phyloP scores from a whole-genome alignment of 1,140 invertebrate species.

The Ostrea denselamellosa region DNA sequence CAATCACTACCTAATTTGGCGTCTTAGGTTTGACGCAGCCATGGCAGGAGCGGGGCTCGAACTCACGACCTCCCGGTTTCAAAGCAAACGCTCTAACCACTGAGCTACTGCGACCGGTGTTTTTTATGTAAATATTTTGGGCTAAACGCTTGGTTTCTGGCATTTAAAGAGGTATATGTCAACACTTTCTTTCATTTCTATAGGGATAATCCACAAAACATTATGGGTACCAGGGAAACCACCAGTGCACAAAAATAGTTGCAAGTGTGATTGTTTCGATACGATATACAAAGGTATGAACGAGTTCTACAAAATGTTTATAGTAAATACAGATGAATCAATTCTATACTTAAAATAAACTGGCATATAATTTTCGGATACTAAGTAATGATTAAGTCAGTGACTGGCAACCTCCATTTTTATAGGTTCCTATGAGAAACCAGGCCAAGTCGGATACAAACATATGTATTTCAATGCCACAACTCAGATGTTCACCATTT shows the following conservation, averaged over 20 bases:
- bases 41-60: no score
- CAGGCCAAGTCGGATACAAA: slow-evolving; percentile 81
- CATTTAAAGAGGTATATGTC: no score
- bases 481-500: slow-evolving; percentile 86
- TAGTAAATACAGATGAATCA: not conserved
- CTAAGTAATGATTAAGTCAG: not conserved
- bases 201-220: slow-evolving; percentile 37
- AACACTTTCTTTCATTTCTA: not conserved
- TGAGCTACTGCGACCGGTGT: no score
- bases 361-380: not conserved
- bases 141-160: no score
- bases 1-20: no score
- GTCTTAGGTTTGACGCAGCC: no score
- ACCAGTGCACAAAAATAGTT: slow-evolving; percentile 83
- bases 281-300: slow-evolving; percentile 87
- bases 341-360: not conserved
- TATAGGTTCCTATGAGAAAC: slow-evolving; percentile 85
- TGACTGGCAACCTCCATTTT: not conserved
- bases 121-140: no score
- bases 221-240: slow-evolving; percentile 85
- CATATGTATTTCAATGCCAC: slow-evolving; percentile 91
- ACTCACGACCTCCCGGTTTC: no score
- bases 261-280: slow-evolving; percentile 88
- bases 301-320: not conserved
- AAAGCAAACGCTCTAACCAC: no score